Evolutionary conservation across 2,888 invertebrate genomes (phyloP).

Genomic region (Drosophila prostipennis): DNA sequence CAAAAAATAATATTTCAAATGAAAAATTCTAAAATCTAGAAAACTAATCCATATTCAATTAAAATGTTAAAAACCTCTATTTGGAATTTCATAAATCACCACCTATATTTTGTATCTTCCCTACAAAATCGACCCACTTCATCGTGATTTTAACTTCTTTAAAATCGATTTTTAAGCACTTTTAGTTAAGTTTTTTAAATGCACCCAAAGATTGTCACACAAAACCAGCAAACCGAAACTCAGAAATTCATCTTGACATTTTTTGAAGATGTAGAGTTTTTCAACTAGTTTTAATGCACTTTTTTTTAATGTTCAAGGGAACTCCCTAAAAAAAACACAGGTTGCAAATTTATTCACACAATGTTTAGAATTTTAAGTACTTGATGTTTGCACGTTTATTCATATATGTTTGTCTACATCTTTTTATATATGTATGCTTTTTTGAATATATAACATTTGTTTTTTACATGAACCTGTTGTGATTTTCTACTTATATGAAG

Average conservation of each 20-base stretch:
- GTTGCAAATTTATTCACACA: constrained; percentile 23
- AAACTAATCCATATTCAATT: too few species aligned
- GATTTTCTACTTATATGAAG: not conserved
- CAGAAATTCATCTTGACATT: not conserved
- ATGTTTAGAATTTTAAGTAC: constrained; percentile 18
- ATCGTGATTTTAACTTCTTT: not conserved
- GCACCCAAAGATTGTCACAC: constrained; percentile 51
- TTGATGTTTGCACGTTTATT: constrained; percentile 57
- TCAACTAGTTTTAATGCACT: constrained; percentile 1
- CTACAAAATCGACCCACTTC: not conserved
- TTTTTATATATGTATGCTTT: constrained; percentile 29
- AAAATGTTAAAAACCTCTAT: too few species aligned
- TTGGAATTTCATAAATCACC: too few species aligned
- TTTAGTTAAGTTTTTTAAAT: constrained; percentile 30
- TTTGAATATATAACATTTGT: constrained; percentile 26
- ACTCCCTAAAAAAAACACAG: not conserved
- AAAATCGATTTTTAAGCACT: constrained; percentile 29
- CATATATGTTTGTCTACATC: constrained; percentile 41
- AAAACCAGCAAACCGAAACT: constrained; percentile 14
- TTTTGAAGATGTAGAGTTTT: constrained; percentile 1
- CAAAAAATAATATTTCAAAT: too few species aligned
- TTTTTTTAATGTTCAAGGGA: constrained; percentile 2
- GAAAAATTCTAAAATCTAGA: too few species aligned
- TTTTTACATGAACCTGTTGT: constrained; percentile 18
- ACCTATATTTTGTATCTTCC: not conserved